Conservation (phyloP, 2,797 vertebrate species). For the Echiichthys vipera region DNA sequence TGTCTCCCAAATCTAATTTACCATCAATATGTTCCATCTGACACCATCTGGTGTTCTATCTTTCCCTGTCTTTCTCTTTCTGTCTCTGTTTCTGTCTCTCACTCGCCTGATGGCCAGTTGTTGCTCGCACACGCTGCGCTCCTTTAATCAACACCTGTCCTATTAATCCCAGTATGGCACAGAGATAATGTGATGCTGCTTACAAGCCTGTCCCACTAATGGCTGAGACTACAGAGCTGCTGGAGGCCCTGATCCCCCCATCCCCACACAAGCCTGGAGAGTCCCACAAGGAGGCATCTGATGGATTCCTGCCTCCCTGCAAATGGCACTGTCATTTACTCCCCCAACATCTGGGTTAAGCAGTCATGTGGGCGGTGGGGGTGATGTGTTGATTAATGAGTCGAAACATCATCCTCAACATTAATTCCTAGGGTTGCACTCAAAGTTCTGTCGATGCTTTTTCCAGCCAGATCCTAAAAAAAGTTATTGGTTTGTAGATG, state of each 20-base stretch:
- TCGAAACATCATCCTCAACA: slow-evolving; percentile 38
- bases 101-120: slow-evolving; percentile 78
- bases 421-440: slow-evolving; percentile 31
- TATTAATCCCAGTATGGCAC: slow-evolving; percentile 83
- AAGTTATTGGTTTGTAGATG: slow-evolving; percentile 12
- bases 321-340: slow-evolving; percentile 83
- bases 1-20: slow-evolving; percentile 81
- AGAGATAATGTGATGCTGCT: slow-evolving; percentile 84
- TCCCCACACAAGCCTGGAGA: slow-evolving; percentile 48
- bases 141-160: slow-evolving; percentile 90
- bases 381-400: slow-evolving; percentile 73
- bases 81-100: slow-evolving; percentile 50
- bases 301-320: slow-evolving; percentile 81
- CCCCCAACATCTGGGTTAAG: slow-evolving; percentile 84
- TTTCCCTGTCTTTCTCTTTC: slow-evolving; percentile 32
- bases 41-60: slow-evolving; percentile 77
- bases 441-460: not conserved
- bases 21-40: slow-evolving; percentile 79
- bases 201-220: slow-evolving; percentile 83
- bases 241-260: slow-evolving; percentile 58
- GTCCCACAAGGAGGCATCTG: slow-evolving; percentile 77
- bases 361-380: slow-evolving; percentile 69
- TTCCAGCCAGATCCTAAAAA: slow-evolving; percentile 14
- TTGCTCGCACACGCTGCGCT: slow-evolving; percentile 79
- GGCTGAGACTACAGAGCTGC: slow-evolving; percentile 74